Conservation (phyloP, 1,140 invertebrate species). For the Zaprionus davidi region DNA sequence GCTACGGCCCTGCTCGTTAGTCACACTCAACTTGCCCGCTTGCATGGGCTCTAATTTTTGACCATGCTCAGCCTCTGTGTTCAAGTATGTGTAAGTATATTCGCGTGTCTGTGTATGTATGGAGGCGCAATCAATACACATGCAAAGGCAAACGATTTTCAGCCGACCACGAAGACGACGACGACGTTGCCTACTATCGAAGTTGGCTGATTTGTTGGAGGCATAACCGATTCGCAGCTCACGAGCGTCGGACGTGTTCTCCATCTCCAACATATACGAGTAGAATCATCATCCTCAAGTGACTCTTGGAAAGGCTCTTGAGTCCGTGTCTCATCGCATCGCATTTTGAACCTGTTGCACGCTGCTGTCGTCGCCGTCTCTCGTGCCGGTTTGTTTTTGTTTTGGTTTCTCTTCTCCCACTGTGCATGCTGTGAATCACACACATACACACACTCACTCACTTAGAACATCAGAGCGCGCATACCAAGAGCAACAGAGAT, state of each 20-base stretch:
- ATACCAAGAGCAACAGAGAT: constrained; percentile 8
- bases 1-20: constrained; percentile 28
- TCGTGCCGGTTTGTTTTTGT: constrained; percentile 41
- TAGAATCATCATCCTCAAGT: constrained; percentile 6
- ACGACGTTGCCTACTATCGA: constrained; percentile 40
- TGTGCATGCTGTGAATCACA: constrained; percentile 32
- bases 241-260: constrained; percentile 65
- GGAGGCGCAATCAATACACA: constrained; percentile 38
- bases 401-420: constrained; percentile 25
- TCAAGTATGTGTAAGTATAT: constrained; percentile 13
- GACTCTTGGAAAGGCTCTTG: not conserved
- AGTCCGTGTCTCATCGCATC: not conserved
- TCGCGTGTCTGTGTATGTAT: constrained; percentile 6
- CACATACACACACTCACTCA: constrained; percentile 1
- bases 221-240: constrained; percentile 68
- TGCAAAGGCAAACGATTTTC: constrained; percentile 26
- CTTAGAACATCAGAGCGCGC: constrained; percentile 18
- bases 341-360: constrained; percentile 44
- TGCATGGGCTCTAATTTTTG: constrained; percentile 43
- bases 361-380: constrained; percentile 18
- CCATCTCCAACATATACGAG: constrained; percentile 8
- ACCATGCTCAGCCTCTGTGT: constrained; percentile 1
- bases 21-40: constrained; percentile 31
- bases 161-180: constrained; percentile 15
- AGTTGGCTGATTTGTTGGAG: constrained; percentile 41